Evolutionary conservation across 2,888 invertebrate genomes (phyloP).

Genomic region (Hyles lineata): DNA sequence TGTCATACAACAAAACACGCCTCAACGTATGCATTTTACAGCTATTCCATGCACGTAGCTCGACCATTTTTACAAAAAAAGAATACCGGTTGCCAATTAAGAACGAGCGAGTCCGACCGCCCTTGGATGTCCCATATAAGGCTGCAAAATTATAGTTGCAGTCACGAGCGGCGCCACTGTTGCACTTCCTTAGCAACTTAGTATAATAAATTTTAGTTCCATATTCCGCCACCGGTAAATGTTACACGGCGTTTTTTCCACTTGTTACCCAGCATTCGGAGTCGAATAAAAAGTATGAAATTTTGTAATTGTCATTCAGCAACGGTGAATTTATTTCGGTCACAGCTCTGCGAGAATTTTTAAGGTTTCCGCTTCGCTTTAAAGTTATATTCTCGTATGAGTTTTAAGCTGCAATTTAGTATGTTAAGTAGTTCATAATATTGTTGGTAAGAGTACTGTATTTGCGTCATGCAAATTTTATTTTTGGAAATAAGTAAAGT

Average conservation of each 20-base stretch:
- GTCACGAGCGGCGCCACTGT: neutral
- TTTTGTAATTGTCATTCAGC: conserved; percentile 21
- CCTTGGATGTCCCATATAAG: conserved; percentile 57
- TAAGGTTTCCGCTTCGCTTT: neutral
- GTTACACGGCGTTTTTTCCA: neutral
- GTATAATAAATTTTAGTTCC: neutral
- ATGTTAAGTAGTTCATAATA: too few relatives aligned
- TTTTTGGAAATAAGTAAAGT: too few relatives aligned
- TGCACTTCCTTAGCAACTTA: neutral
- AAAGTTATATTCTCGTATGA: neutral
- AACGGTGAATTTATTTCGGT: conserved; percentile 29
- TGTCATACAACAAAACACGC: neutral
- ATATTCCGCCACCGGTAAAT: neutral
- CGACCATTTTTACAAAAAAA: conserved; percentile 24
- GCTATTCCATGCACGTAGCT: neutral
- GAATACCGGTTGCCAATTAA: conserved; percentile 38
- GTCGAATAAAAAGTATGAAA: conserved; percentile 15
- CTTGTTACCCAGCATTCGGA: conserved; percentile 1
- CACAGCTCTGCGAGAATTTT: neutral
- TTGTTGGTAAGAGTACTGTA: neutral
- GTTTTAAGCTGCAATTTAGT: neutral
- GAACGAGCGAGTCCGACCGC: conserved; percentile 37
- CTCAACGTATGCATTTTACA: neutral
- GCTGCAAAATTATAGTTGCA: conserved; percentile 26
- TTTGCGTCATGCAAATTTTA: too few relatives aligned